Conservation (phyloP, 2,888 invertebrate genomes). For the Mythimna vitellina region DNA sequence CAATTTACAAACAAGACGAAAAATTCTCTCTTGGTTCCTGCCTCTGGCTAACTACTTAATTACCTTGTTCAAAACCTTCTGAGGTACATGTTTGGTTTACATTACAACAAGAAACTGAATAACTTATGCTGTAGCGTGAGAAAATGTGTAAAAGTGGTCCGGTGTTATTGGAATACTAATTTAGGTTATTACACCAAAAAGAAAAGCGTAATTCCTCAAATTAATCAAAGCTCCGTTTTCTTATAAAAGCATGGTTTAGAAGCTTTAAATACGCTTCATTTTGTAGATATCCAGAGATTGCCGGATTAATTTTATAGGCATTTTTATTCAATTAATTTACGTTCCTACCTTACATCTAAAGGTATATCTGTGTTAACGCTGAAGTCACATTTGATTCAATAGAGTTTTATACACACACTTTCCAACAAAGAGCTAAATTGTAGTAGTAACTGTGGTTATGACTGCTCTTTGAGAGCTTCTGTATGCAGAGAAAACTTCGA, state of each 20-base stretch:
- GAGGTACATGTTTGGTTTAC: conserved; percentile 49
- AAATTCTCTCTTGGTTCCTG: conserved; percentile 52
- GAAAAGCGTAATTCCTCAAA: conserved; percentile 5
- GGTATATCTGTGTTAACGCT: background rate
- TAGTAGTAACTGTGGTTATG: background rate
- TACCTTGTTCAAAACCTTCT: conserved; percentile 56
- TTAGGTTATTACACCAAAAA: conserved; percentile 13
- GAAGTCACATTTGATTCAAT: background rate
- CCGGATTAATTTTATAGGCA: conserved; percentile 4
- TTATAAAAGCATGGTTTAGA: background rate
- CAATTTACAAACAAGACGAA: conserved; percentile 60
- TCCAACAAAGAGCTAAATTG: conserved; percentile 1
- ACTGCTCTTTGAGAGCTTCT: conserved; percentile 4
- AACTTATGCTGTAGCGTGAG: conserved; percentile 23
- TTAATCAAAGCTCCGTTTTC: conserved; percentile 23
- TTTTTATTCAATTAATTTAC: conserved; percentile 5
- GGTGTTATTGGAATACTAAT: conserved; percentile 25
- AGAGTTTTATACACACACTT: background rate
- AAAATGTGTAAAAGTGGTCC: conserved; percentile 13
- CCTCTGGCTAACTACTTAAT: conserved; percentile 60
- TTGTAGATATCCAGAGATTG: conserved; percentile 4
- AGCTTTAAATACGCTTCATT: conserved; percentile 8
- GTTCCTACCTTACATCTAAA: background rate
- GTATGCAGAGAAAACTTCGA: background rate
- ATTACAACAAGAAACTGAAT: conserved; percentile 33